Conservation (phyloP, 2,797 vertebrate genomes). For the Falco naumanni region DNA sequence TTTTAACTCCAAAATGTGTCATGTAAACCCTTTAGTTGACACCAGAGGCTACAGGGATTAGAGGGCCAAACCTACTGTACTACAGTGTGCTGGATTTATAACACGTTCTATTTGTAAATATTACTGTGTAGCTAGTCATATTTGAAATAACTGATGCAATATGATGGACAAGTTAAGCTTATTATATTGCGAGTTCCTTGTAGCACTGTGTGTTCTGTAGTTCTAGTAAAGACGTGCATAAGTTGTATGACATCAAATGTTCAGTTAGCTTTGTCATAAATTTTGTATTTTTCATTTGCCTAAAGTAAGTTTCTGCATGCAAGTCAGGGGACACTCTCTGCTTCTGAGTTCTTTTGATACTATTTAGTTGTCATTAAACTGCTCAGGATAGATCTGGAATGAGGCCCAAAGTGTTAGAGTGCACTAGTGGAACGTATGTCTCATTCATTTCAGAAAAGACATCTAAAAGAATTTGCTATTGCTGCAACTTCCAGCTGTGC, state of each 20-base stretch:
- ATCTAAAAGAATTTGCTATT: neutral
- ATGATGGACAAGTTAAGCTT: neutral
- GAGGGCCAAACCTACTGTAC: neutral
- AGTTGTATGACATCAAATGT: neutral
- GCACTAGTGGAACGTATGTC: neutral
- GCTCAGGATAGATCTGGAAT: neutral
- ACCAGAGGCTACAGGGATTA: neutral
- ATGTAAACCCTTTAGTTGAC: neutral
- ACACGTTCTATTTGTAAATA: neutral
- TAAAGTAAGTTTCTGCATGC: neutral
- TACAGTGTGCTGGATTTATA: neutral
- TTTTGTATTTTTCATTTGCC: neutral
- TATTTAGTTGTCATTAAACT: neutral
- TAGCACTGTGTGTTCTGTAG: neutral
- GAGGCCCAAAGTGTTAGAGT: neutral
- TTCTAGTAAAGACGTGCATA: neutral
- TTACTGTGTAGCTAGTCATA: neutral
- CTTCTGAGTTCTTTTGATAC: neutral
- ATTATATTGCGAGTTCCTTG: rapidly evolving
- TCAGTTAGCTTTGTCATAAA: neutral
- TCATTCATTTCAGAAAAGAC: neutral
- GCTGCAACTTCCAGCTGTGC: neutral
- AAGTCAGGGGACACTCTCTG: neutral
- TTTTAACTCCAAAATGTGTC: neutral
- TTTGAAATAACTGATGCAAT: neutral